Base-by-base conservation (phyloP, 2,797 vertebrate genomes). In the Parauchenoglanis ngamensis region DNA sequence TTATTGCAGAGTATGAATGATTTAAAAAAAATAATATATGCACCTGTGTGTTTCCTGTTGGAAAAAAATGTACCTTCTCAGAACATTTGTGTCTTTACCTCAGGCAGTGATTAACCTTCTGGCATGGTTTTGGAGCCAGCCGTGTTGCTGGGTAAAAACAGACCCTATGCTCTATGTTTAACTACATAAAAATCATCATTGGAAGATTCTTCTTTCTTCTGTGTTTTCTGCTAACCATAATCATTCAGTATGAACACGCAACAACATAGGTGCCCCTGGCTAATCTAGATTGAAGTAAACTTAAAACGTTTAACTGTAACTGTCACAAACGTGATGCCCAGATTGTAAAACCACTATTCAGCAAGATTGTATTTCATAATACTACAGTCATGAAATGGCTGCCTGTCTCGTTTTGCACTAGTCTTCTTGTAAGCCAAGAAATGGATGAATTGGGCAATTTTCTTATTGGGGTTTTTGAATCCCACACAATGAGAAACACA, bases 21-120 rank as follows among this genome's bases (percentile, higher is more conserved):
- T 80, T 40, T 46, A 49, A 1, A 49, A 28, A n/a, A 0, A 19
- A 40, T 40, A 11, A n/a, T 5, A 49, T 82, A 65, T 49, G 44
- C 57, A 67, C 19, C 72, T 67, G 40, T 72, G 15, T 49, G 23
- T 91, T 88, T 85, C 4, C 88, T 79, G 21, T 19, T 11, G 8
- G 12, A 54, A 85, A 65, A 65, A 65, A 75, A n/a, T 84, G 67
- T 73, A 83, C 49, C 57, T 13, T 54, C 85, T 65, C 35, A 68
- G 77, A 80, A 73, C 61, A 90, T 92, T 90, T 78, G 23, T 83
- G 56, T 31, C 13, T 57, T 91, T 94, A 93, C 87, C 70, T 86
- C 77, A 89, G 81, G 83, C 87, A 76, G 61, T 35, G 84, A 76
- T 78, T 84, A 86, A 82, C 75, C 73, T 77, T 85, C 85, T 88